phyloP scores from a whole-genome alignment of 2,113 vertebrate species.

The Pangasianodon hypophthalmus region DNA sequence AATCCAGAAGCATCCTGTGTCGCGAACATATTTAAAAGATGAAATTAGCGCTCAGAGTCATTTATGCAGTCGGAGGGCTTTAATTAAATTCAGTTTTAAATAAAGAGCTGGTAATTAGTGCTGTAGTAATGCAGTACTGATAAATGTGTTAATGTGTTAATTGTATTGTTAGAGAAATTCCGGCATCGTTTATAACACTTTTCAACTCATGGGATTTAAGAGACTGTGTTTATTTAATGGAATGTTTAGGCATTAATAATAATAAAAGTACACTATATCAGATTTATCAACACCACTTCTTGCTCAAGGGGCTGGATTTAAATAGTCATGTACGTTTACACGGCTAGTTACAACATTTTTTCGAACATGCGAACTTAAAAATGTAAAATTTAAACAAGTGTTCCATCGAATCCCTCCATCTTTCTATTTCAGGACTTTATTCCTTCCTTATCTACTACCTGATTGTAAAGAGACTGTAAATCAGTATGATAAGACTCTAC shows the following conservation, averaged over 20 bases:
- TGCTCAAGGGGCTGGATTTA: not conserved
- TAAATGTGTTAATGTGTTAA: not conserved
- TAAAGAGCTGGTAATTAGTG: constrained; percentile 12
- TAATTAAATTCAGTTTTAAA: constrained; percentile 12
- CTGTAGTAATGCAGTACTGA: not conserved
- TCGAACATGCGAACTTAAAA: no score
- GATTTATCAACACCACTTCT: not conserved
- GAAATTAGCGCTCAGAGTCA: not conserved
- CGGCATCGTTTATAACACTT: not conserved
- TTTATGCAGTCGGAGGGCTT: constrained; percentile 4
- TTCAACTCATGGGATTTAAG: not conserved
- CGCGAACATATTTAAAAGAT: not conserved
- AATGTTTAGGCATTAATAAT: not conserved
- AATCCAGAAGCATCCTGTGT: not conserved
- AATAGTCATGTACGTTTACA: not conserved
- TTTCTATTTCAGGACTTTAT: not conserved
- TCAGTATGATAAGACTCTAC: not conserved
- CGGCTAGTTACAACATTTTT: no score
- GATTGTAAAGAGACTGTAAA: not conserved
- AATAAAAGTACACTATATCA: not conserved
- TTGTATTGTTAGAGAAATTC: not conserved
- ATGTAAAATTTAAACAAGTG: no score
- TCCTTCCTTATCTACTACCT: not conserved
- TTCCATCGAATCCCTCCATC: no score
- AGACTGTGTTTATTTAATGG: not conserved